Base-by-base conservation (phyloP, 2,113 vertebrate genomes). In the Rana temporaria region DNA sequence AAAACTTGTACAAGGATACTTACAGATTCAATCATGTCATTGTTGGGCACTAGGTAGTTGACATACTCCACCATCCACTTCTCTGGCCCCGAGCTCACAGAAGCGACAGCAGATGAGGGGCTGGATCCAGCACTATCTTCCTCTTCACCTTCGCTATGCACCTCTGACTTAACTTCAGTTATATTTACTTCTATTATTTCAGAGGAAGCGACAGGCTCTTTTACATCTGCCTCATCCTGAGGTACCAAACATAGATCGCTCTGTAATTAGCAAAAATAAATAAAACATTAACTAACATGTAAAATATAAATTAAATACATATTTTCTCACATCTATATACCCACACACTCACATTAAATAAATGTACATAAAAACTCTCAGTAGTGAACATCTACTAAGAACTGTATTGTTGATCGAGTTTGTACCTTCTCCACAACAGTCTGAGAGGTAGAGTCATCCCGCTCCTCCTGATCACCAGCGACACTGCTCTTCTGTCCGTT, bases 1-100 rank as follows among this genome's bases (percentile, higher is more conserved):
- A 32, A 32, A 6, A 18, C 18, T 17, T 14, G 4, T 19, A 19
- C 6, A 30, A 38, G 26, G 30, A 34, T 32, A 86, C 93, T 94
- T 91, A 99, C 98, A 62, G 94, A 95, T 20, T 98, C 97, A 34
- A 98, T 97, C 91, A 99, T 89, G 71, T 99, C 97, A 0, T 91
- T 89, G 0, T 90, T 84, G 0, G 96, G 96, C 19, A 94, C 96
- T 34, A 98, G 90, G 83, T 91, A 97, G 64, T 90, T 97, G 0
- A 95, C 90, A n/a, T 94, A 89, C 89, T 98, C 96, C 0, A 96
- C 96, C 0, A 96, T 96, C 98, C 98, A 99, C 78, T 89, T 94
- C 84, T 94, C 93, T 0, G 87, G 80, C 4, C 84, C 93, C 0
- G 91, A 86, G 0, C 87, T 90, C 16, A 90, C 88, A 0, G 89